phyloP scores from a whole-genome alignment of 2,888 invertebrate genomes.

The Mimas tiliae region DNA sequence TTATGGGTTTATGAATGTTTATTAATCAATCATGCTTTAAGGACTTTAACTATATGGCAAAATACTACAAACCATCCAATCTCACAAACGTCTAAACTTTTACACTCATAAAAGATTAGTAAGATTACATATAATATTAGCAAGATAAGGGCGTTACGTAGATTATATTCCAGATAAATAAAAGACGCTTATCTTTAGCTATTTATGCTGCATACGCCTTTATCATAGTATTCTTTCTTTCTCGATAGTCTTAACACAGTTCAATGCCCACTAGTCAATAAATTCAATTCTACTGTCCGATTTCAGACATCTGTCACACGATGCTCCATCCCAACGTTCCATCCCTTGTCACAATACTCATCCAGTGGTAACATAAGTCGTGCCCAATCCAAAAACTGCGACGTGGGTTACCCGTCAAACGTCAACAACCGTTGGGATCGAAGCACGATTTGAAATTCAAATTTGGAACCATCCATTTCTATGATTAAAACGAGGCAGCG shows the following conservation, averaged over 20 bases:
- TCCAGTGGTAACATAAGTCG: conserved; percentile 9
- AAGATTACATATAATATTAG: too few species aligned
- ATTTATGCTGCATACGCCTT: too few species aligned
- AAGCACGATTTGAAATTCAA: conserved; percentile 62
- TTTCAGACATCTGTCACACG: conserved; percentile 15
- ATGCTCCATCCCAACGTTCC: conserved; percentile 7
- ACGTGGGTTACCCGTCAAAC: conserved; percentile 55
- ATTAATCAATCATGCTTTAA: not conserved
- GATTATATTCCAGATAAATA: too few species aligned
- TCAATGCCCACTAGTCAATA: not conserved
- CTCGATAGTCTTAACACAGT: not conserved
- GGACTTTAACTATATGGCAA: too few species aligned
- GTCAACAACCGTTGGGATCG: conserved; percentile 56
- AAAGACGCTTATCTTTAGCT: too few species aligned
- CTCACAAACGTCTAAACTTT: too few species aligned
- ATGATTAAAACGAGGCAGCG: conserved; percentile 38
- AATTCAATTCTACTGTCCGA: conserved; percentile 1
- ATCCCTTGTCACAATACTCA: not conserved
- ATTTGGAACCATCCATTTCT: conserved; percentile 42
- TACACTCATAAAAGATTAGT: too few species aligned
- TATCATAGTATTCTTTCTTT: too few species aligned
- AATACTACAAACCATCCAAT: too few species aligned
- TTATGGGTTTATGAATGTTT: too few species aligned
- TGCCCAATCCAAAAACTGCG: conserved; percentile 41
- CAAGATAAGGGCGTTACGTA: too few species aligned